Evolutionary conservation across 2,888 invertebrate species (phyloP).

Genomic region (Drosophila neonasuta): DNA sequence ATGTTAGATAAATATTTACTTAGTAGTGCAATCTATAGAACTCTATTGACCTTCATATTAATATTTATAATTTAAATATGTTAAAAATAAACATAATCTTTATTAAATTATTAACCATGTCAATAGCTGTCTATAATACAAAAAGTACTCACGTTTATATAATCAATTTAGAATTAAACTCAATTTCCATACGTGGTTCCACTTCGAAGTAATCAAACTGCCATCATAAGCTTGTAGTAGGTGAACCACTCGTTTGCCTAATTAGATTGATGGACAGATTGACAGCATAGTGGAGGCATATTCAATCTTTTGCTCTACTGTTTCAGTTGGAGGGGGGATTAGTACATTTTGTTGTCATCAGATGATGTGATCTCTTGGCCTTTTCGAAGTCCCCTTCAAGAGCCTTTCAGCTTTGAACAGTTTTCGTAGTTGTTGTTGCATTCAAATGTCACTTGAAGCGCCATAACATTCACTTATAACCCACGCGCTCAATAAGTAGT

Average conservation of each 20-base stretch:
- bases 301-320: slow-evolving; percentile 6
- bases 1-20: too few species aligned
- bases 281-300: slow-evolving; percentile 15
- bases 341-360: slow-evolving; percentile 39
- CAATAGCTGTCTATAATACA: too few species aligned
- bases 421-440: slow-evolving; percentile 9
- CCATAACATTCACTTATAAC: slow-evolving; percentile 50
- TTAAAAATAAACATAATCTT: too few species aligned
- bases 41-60: too few species aligned
- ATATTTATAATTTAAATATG: too few species aligned
- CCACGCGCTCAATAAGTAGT: slow-evolving; percentile 36
- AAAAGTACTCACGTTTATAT: background rate
- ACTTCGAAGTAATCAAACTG: background rate
- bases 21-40: too few species aligned
- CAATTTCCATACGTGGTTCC: background rate
- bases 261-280: slow-evolving; percentile 21
- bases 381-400: slow-evolving; percentile 34
- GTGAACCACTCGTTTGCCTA: slow-evolving; percentile 9
- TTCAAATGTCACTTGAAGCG: slow-evolving; percentile 56
- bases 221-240: background rate
- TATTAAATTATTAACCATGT: too few species aligned
- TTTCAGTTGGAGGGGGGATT: slow-evolving; percentile 20
- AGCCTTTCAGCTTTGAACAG: slow-evolving; percentile 39
- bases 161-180: background rate
- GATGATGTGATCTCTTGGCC: slow-evolving; percentile 32